These are phyloP conservation scores for Latrodectus hesperus DNA, from an alignment of 2,888 invertebrate species.

Conservation along the genomic window DNA sequence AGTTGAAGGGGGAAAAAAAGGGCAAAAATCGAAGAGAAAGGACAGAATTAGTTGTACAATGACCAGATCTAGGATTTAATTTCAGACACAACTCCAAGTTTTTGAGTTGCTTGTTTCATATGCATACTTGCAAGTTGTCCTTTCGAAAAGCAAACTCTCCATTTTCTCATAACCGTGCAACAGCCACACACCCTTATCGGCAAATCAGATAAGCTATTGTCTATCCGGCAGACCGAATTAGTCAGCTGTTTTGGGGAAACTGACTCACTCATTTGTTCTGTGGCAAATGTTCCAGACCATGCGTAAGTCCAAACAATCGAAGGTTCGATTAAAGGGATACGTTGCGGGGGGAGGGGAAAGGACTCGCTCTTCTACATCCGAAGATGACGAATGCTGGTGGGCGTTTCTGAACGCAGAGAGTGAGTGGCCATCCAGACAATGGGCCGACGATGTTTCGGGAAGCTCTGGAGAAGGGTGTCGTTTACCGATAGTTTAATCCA, in stretches of 20 bases:
- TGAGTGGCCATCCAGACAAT: background rate
- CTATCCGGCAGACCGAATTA: background rate
- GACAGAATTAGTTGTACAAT: too few species aligned
- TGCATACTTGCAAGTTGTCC: too few species aligned
- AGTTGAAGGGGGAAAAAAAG: too few species aligned
- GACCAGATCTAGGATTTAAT: too few species aligned
- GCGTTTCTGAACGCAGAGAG: conserved; percentile 14
- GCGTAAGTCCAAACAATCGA: conserved; percentile 45
- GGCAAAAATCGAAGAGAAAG: too few species aligned
- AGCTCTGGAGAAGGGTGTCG: conserved; percentile 4
- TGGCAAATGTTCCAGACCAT: background rate
- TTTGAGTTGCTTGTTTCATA: too few species aligned
- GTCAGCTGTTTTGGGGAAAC: conserved; percentile 36
- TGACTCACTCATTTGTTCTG: conserved; percentile 45
- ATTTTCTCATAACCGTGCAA: too few species aligned
- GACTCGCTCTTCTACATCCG: background rate
- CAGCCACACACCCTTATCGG: too few species aligned
- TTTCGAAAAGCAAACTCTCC: too few species aligned
- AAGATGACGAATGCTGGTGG: conserved; percentile 24
- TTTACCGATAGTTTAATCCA: conserved; percentile 34
- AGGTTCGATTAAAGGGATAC: conserved; percentile 48
- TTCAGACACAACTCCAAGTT: too few species aligned
- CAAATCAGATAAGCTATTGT: too few species aligned
- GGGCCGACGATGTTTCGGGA: background rate
- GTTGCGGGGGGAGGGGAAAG: conserved; percentile 5